Evolutionary conservation across 2,113 vertebrate genomes (phyloP).

Genomic region (Sula dactylatra): DNA sequence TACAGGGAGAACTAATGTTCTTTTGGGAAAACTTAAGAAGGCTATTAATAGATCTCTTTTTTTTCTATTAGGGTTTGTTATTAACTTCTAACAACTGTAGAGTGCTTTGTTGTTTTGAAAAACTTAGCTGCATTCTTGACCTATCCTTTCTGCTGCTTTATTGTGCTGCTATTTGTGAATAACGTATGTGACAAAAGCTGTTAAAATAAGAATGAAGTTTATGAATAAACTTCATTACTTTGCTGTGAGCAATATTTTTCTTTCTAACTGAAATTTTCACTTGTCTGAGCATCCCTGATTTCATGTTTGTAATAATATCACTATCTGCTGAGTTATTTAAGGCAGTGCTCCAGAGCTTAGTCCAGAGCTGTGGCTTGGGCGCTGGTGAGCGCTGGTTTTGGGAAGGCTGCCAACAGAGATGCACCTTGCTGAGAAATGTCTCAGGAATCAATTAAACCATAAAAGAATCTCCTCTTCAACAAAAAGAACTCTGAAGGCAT

Average conservation of each 20-base stretch:
- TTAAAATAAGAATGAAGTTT: background rate
- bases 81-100: background rate
- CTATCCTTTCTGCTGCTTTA: background rate
- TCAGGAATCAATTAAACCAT: background rate
- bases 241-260: background rate
- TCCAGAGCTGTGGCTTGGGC: background rate
- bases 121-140: background rate
- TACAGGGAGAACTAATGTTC: background rate
- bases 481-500: background rate
- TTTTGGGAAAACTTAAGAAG: background rate
- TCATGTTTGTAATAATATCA: background rate
- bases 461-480: background rate
- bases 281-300: background rate
- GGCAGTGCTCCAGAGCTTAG: background rate
- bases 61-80: background rate
- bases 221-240: background rate
- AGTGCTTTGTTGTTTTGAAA: background rate
- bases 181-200: background rate
- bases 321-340: background rate
- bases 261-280: background rate
- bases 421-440: background rate
- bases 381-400: rapidly evolving
- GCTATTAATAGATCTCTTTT: background rate
- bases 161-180: background rate
- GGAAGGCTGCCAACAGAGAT: background rate